These are phyloP conservation scores for Plebejus argus DNA, from an alignment of 2,888 invertebrate genomes.

Conservation along the genomic window DNA sequence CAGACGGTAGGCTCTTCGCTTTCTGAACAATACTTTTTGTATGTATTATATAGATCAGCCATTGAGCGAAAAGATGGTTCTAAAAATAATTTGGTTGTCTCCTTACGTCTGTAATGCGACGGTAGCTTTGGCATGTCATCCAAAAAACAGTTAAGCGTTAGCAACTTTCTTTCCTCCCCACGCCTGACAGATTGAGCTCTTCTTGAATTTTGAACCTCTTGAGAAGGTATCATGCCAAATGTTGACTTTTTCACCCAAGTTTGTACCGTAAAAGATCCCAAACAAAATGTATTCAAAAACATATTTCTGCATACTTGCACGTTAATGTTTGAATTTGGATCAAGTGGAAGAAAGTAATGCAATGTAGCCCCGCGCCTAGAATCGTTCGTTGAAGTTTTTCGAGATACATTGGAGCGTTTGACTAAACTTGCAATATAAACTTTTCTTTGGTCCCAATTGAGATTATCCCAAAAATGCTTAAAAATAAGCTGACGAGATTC, in stretches of 20 bases:
- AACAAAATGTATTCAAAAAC: slow-evolving; percentile 26
- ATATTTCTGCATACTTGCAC: slow-evolving; percentile 28
- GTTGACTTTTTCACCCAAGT: slow-evolving; percentile 24
- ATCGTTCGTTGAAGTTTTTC: slow-evolving; percentile 16
- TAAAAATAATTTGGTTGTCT: slow-evolving; percentile 27
- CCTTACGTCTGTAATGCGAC: slow-evolving; percentile 33
- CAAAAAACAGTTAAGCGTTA: neutral
- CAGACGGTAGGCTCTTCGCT: slow-evolving; percentile 22
- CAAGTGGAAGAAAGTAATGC: slow-evolving; percentile 25
- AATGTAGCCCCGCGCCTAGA: slow-evolving; percentile 24
- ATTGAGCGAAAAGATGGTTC: slow-evolving; percentile 26
- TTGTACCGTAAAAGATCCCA: slow-evolving; percentile 27
- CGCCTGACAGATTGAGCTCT: no score
- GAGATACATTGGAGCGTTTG: slow-evolving; percentile 18
- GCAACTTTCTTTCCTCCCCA: slow-evolving; percentile 5
- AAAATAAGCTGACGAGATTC: slow-evolving; percentile 29
- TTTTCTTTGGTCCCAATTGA: no score
- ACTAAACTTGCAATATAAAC: neutral
- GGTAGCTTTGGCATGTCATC: neutral
- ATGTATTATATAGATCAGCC: slow-evolving; percentile 1
- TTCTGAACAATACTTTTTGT: slow-evolving; percentile 17
- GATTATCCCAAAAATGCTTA: slow-evolving; percentile 25
- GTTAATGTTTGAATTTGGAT: slow-evolving; percentile 25
- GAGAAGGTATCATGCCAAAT: slow-evolving; percentile 22
- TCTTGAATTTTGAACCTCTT: slow-evolving; percentile 7